These are phyloP conservation scores for Brenthis daphne DNA, from an alignment of 2,888 invertebrate genomes.

Conservation along the genomic window DNA sequence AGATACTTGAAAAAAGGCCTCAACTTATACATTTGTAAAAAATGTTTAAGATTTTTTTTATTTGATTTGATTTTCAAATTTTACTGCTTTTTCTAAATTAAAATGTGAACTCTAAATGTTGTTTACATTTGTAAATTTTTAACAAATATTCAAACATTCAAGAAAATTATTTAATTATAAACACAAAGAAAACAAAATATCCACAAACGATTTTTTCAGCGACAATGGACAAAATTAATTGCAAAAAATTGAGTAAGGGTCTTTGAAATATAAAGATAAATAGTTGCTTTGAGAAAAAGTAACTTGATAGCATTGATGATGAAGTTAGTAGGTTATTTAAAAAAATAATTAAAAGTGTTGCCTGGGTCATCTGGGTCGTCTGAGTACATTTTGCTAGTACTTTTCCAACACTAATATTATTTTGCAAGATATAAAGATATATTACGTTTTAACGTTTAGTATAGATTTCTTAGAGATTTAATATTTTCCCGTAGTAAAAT, in stretches of 20 bases:
- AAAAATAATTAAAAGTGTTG: not conserved
- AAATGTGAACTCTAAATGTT: too few relatives aligned
- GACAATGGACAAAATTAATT: not conserved
- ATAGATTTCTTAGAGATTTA: too few relatives aligned
- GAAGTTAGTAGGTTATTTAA: slow-evolving; percentile 3
- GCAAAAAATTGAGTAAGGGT: not conserved
- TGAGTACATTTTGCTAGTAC: too few relatives aligned
- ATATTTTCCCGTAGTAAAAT: too few relatives aligned
- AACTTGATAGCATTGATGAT: not conserved
- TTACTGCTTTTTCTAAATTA: too few relatives aligned
- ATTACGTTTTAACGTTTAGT: too few relatives aligned
- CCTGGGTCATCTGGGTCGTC: not conserved
- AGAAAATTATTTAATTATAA: not conserved
- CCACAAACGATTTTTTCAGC: not conserved
- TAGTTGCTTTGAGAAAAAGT: slow-evolving; percentile 12
- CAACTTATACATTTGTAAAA: not conserved
- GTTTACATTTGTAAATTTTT: too few relatives aligned
- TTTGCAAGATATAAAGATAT: too few relatives aligned
- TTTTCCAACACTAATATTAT: too few relatives aligned
- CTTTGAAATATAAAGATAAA: slow-evolving; percentile 18
- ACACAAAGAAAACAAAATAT: not conserved
- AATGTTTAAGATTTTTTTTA: not conserved
- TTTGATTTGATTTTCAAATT: too few relatives aligned
- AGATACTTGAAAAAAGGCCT: too few relatives aligned
- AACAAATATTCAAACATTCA: not conserved